Conservation (phyloP, 2,113 vertebrate species). For the Castor canadensis region DNA sequence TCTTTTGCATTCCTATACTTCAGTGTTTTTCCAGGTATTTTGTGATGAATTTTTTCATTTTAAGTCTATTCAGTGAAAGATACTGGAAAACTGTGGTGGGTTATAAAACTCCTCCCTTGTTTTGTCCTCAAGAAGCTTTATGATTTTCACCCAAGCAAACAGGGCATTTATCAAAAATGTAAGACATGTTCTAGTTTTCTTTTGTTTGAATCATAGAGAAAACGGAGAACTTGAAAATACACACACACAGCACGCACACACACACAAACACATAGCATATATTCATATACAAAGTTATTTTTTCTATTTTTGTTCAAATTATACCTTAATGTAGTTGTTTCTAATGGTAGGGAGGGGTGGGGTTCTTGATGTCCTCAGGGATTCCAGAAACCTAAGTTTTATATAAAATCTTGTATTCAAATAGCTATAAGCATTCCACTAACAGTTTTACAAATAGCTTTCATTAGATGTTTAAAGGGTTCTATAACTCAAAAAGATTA, state of each 20-base stretch:
- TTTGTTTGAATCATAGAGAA: background rate
- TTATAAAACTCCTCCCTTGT: background rate
- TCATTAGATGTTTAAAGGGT: constrained; percentile 17
- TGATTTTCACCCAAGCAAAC: background rate
- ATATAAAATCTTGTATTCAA: background rate
- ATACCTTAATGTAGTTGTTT: background rate
- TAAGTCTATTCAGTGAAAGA: background rate
- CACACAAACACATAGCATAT: background rate
- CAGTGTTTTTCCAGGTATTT: background rate
- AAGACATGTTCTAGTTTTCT: background rate
- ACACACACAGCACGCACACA: background rate
- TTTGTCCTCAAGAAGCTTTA: background rate
- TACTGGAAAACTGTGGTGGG: background rate
- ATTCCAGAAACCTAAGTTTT: background rate
- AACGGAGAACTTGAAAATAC: background rate
- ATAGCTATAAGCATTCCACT: background rate
- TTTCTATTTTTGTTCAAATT: constrained; percentile 8
- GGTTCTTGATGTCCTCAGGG: background rate
- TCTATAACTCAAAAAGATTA: background rate
- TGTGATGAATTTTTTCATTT: background rate
- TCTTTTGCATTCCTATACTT: background rate
- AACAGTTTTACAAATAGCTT: background rate
- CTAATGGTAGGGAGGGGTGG: background rate
- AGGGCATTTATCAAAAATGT: background rate
- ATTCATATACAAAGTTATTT: background rate